Evolutionary conservation across 2,113 vertebrate species (phyloP).

Genomic region (Tachuris rubrigastra): DNA sequence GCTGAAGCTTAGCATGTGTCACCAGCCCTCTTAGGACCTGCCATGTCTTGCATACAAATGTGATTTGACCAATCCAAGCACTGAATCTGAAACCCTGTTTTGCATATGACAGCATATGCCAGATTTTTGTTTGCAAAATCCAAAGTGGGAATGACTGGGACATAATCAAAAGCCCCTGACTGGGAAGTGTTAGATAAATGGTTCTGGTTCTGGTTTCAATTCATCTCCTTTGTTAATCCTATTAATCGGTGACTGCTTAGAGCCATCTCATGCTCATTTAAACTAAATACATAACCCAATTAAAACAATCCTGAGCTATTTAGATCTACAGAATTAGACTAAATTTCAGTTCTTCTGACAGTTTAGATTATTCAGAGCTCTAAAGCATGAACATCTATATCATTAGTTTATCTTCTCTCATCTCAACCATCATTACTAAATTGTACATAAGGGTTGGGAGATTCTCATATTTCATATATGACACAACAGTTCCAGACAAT

Average conservation of each 20-base stretch:
- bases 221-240: slow-evolving; percentile 38
- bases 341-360: slow-evolving; percentile 20
- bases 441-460: not conserved
- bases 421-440: not conserved
- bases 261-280: slow-evolving; percentile 19
- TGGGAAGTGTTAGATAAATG: not conserved
- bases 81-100: not conserved
- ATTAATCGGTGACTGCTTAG: slow-evolving; percentile 41
- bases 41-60: not conserved
- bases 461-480: not conserved
- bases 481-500: not conserved
- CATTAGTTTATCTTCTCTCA: not conserved
- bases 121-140: not conserved
- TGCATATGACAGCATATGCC: not conserved
- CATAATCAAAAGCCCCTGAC: not conserved
- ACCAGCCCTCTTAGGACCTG: not conserved
- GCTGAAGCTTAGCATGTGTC: not conserved
- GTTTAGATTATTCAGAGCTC: not conserved
- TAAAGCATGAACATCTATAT: not conserved
- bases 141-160: not conserved
- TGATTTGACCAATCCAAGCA: not conserved
- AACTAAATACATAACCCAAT: slow-evolving; percentile 60
- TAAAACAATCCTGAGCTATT: slow-evolving; percentile 50
- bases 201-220: slow-evolving; percentile 44
- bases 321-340: not conserved